Percentiles rank a stretch among this genome's conserved stretches.
Conservation (phyloP, 2,113 vertebrate genomes). For the Vireo altiloquus region DNA sequence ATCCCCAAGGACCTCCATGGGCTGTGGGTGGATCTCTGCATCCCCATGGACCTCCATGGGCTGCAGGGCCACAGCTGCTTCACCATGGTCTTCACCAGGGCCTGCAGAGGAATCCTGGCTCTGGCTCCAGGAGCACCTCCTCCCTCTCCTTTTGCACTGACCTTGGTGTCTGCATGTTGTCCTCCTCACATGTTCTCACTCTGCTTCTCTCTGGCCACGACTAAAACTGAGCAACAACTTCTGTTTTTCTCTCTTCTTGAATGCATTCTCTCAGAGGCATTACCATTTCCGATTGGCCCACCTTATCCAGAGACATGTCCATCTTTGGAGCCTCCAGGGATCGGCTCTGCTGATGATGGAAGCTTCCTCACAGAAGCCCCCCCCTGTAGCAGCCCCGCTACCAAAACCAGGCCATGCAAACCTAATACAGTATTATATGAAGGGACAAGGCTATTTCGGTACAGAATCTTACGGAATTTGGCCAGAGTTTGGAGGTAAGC, state of each 20-base stretch:
- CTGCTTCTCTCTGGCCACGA: accelerated
- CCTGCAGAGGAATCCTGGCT: background rate
- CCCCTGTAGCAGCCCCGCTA: accelerated
- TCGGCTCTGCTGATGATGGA: background rate
- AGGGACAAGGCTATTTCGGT: background rate
- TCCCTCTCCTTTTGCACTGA: background rate
- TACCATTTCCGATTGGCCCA: background rate
- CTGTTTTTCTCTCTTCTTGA: background rate
- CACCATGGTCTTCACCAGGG: too few relatives aligned
- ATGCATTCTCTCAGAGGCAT: background rate
- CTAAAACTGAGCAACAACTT: accelerated
- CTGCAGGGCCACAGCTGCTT: background rate
- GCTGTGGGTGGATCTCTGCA: background rate
- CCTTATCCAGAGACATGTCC: accelerated
- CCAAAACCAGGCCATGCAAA: background rate
- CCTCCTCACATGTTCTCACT: background rate
- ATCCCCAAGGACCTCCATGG: too few relatives aligned
- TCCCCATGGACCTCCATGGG: background rate
- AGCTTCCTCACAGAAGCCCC: background rate
- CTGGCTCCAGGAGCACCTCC: background rate
- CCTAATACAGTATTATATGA: background rate
- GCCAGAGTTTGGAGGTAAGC: background rate
- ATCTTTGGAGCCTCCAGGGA: background rate
- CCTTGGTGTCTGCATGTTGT: background rate
- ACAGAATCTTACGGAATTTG: background rate